Evolutionary conservation across 1,140 invertebrate species (phyloP).

Genomic region (Adelges cooleyi): DNA sequence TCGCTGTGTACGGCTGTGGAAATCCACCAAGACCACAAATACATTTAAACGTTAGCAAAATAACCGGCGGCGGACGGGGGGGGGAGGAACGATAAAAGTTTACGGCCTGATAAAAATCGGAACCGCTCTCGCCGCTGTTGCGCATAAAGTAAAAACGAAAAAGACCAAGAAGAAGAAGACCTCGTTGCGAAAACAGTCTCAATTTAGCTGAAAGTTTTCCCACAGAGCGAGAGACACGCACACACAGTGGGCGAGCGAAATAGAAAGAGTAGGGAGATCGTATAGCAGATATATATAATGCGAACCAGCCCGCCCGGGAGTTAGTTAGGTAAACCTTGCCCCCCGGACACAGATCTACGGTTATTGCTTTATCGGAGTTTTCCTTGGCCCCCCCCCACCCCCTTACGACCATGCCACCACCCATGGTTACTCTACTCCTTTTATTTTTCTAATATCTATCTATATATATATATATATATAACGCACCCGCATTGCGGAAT

Average conservation of each 20-base stretch:
- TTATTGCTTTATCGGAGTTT: constrained; percentile 27
- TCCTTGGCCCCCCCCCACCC: not conserved
- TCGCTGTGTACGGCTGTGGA: not conserved
- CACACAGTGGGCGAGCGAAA: no score
- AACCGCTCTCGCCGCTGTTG: not conserved
- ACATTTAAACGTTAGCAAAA: constrained; percentile 10
- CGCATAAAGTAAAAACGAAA: constrained; percentile 26
- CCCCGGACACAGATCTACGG: constrained; percentile 26
- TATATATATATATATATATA: not conserved
- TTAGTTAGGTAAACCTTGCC: constrained; percentile 28
- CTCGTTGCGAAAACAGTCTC: constrained; percentile 22
- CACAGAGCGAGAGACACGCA: not conserved
- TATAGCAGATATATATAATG: no score
- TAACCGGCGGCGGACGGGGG: not conserved
- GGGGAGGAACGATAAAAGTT: constrained; percentile 20
- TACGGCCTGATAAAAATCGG: constrained; percentile 29
- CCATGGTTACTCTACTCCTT: not conserved
- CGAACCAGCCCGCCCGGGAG: not conserved
- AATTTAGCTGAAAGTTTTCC: constrained; percentile 28
- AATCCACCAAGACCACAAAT: constrained; percentile 13
- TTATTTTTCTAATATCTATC: not conserved
- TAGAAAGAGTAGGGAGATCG: no score
- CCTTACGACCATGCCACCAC: not conserved
- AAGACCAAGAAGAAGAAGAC: constrained; percentile 27
- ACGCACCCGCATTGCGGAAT: constrained; percentile 22